Conservation (phyloP, 2,113 vertebrate genomes). For the Saccopteryx leptura region DNA sequence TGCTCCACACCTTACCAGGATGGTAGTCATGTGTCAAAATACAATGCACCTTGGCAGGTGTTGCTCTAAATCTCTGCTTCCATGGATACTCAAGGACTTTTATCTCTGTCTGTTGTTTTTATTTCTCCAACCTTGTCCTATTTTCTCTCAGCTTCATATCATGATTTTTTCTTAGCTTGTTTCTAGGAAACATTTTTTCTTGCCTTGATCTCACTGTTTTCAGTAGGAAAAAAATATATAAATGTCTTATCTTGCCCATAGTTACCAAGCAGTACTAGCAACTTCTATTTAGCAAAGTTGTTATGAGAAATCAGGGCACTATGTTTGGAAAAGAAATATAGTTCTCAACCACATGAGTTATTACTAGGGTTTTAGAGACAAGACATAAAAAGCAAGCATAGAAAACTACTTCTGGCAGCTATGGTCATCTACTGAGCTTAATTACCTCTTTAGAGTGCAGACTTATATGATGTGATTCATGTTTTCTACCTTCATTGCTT, state of each 20-base stretch:
- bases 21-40: neutral
- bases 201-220: neutral
- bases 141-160: conserved; percentile 14
- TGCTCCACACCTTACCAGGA: neutral
- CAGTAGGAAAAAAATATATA: neutral
- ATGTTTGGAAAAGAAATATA: neutral
- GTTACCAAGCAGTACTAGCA: neutral
- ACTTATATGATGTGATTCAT: neutral
- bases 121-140: neutral
- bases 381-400: neutral
- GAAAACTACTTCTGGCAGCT: neutral
- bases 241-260: neutral
- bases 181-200: neutral
- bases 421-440: neutral
- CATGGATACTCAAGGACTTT: neutral
- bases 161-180: neutral
- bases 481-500: neutral
- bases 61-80: neutral
- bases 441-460: neutral
- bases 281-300: neutral
- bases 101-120: neutral
- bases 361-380: neutral
- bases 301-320: neutral
- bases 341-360: neutral
- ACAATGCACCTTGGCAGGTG: neutral